phyloP scores from a whole-genome alignment of 2,113 vertebrate genomes.

The Lepidothrix coronata region DNA sequence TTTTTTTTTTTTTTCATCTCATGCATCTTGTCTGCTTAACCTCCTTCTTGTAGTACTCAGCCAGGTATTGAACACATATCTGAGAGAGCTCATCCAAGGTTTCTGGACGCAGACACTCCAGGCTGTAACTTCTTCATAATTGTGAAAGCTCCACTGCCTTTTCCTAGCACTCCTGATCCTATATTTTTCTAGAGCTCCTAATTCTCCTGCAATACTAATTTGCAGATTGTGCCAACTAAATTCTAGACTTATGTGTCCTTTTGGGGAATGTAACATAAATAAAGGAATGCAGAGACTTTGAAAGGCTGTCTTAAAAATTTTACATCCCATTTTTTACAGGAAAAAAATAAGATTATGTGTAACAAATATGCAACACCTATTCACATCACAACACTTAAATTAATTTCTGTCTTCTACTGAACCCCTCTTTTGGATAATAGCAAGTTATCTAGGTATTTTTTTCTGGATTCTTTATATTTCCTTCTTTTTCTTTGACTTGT shows the following conservation, averaged over 20 bases:
- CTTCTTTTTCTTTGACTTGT: background rate
- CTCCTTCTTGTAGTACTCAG: background rate
- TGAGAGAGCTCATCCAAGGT: background rate
- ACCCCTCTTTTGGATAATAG: background rate
- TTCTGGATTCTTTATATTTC: background rate
- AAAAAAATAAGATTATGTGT: background rate
- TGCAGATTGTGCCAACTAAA: background rate
- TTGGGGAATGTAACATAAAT: background rate
- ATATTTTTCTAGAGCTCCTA: background rate
- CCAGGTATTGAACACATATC: accelerated
- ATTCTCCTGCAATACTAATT: background rate
- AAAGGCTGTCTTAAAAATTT: background rate
- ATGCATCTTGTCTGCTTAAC: background rate
- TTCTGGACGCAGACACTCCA: background rate
- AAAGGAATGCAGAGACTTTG: background rate
- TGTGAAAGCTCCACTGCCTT: background rate
- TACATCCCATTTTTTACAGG: background rate
- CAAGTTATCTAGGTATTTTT: background rate
- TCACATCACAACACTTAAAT: background rate
- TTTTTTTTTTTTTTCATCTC: background rate
- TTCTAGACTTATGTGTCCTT: background rate
- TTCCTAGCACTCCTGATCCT: background rate
- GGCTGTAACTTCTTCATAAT: background rate
- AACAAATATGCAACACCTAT: background rate
- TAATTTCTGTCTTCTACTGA: background rate